phyloP scores from a whole-genome alignment of 1,140 invertebrate species.

The Teleopsis dalmanni region DNA sequence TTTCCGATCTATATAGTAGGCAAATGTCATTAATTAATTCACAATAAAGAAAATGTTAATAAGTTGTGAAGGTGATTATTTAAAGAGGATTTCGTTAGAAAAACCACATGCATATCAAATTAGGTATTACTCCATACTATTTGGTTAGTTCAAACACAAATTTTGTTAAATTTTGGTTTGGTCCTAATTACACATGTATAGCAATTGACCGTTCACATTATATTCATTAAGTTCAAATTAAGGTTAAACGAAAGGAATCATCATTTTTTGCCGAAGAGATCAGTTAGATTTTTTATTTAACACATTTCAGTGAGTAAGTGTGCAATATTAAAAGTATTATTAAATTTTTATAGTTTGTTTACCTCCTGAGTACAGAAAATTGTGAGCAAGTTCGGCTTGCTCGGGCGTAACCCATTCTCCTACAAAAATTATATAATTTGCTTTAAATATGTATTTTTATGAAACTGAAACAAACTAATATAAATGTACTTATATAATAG shows the following conservation, averaged over 20 bases:
- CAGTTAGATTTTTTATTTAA: too few relatives aligned
- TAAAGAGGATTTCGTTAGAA: not conserved
- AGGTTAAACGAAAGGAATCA: too few relatives aligned
- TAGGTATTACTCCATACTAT: too few relatives aligned
- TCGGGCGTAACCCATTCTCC: constrained; percentile 67
- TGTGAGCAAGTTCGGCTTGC: constrained; percentile 72
- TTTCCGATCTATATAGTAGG: constrained; percentile 56
- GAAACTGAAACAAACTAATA: too few relatives aligned
- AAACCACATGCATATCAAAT: not conserved
- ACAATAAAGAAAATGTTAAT: not conserved
- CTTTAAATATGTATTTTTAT: not conserved
- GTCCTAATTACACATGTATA: too few relatives aligned
- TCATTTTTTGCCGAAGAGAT: too few relatives aligned
- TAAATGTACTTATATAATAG: too few relatives aligned
- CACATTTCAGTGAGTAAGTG: not conserved
- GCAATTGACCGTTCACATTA: too few relatives aligned
- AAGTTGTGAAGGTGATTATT: not conserved
- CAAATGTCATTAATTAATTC: constrained; percentile 6
- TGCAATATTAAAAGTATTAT: too few relatives aligned
- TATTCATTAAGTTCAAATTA: too few relatives aligned
- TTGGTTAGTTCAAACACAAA: too few relatives aligned
- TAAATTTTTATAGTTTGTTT: constrained; percentile 22
- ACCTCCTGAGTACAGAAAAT: constrained; percentile 79
- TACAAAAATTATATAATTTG: constrained; percentile 30
- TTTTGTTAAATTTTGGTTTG: too few relatives aligned